phyloP scores from a whole-genome alignment of 1,140 invertebrate genomes.

The Bradynema listronoti region DNA sequence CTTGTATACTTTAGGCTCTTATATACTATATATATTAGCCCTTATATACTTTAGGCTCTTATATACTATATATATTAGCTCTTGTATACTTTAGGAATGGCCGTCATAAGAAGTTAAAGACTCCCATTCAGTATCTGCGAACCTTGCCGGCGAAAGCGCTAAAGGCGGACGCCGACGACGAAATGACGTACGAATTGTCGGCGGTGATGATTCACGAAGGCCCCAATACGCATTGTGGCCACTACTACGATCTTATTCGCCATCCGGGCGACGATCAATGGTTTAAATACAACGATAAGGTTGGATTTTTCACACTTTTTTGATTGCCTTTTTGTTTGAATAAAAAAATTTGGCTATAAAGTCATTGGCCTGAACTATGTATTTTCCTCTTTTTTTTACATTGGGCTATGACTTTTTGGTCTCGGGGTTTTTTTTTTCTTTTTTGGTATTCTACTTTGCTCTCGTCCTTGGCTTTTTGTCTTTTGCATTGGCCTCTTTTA shows the following conservation, averaged over 20 bases:
- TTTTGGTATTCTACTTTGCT: no score
- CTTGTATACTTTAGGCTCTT: no score
- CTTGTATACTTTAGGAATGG: conserved; percentile 48
- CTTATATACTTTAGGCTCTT: no score
- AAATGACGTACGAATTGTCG: conserved; percentile 43
- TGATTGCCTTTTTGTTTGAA: neutral
- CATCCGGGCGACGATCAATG: conserved; percentile 43
- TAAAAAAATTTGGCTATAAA: conserved; percentile 12
- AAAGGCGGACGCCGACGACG: conserved; percentile 5
- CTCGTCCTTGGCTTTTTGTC: neutral
- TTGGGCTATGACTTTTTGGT: no score
- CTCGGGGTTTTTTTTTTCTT: no score
- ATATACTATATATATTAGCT: no score
- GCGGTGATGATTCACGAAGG: conserved; percentile 58
- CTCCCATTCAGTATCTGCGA: conserved; percentile 42
- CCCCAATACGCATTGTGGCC: conserved; percentile 44
- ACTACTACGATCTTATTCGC: conserved; percentile 54
- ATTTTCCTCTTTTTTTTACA: no score
- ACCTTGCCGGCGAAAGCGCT: conserved; percentile 12
- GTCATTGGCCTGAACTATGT: no score
- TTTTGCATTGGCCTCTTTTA: no score
- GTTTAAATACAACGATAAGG: conserved; percentile 55
- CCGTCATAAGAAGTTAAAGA: conserved; percentile 33
- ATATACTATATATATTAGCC: no score
- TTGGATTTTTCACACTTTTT: conserved; percentile 9